Evolutionary conservation across 35 echinoderm and acorn worm genomes (phyloP), one percentile per base, ranked within the genome.

Genomic region (Heliocidaris erythrogramma): DNA sequence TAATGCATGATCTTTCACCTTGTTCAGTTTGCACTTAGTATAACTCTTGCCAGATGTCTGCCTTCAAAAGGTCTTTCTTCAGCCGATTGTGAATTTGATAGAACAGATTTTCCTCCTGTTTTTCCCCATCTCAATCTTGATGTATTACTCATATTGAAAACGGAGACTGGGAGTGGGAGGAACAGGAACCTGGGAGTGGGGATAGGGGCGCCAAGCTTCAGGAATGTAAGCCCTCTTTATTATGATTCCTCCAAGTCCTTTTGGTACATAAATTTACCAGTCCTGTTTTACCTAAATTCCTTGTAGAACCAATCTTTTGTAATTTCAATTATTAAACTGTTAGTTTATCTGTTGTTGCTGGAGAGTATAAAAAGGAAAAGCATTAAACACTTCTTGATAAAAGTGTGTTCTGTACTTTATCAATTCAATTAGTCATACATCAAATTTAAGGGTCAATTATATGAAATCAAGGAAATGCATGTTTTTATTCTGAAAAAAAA

Each of bases 81-180:
- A 78, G 65, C 65, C 65, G 65, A 78, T 78, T 78, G 65, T 78
- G 65, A 78, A 78, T 78, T 78, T n/a, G 65, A 78, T 78, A 78
- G 18, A 27, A 78, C 24, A 78, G 65, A 21, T n/a, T 78, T 24
- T 78, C 65, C 27, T 78, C 27, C 65, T n/a, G 18, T 27, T 78
- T 78, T 78, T 24, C 65, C 65, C 65, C 18, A 24, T 78, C 27
- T 78, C 65, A 78, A 78, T 78, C 65, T 78, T 78, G 65, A 78
- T 78, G 65, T 78, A 78, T 78, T 78, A 78, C 65, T 78, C 65
- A 78, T n/a, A 4, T 27, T 78, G 65, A n/a, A n/a, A 78, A 78
- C 2, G 65, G 65, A 78, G 65, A 78, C 65, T 17, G 65, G 65
- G 65, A 78, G 65, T n/a, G 65, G 65, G 18, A 78, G 18, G 65